A percentile compares a stretch with the other conserved stretches of the same genome.
Evolutionary conservation across 2,888 invertebrate species (phyloP).

Genomic region (Chymomyza amoena): DNA sequence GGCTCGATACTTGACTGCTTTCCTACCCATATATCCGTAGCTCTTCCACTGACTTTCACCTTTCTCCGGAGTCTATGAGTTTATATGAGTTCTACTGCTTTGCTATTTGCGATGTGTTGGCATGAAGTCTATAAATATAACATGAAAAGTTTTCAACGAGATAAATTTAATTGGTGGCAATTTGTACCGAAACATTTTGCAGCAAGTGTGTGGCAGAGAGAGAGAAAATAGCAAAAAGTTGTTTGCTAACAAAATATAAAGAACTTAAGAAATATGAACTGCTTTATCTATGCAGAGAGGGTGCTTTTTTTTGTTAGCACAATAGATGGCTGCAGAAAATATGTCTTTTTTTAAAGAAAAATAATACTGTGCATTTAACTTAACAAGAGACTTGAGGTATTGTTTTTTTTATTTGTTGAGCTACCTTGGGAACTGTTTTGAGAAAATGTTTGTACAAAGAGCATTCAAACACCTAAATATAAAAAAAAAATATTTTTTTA

Average conservation of each 20-base stretch:
- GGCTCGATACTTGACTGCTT: background rate
- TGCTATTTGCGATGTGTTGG: constrained; percentile 13
- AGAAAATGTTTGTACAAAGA: too few relatives aligned
- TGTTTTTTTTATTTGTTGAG: too few relatives aligned
- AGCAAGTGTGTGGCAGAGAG: constrained; percentile 19
- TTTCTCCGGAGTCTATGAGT: background rate
- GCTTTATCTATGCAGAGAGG: constrained; percentile 8
- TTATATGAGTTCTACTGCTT: constrained; percentile 17
- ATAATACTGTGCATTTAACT: too few relatives aligned
- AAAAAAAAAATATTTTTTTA: too few relatives aligned
- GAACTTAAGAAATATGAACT: constrained; percentile 62
- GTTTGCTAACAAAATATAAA: background rate
- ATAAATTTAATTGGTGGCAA: constrained; percentile 76
- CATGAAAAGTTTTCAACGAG: constrained; percentile 74
- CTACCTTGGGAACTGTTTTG: too few relatives aligned
- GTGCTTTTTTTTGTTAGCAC: background rate
- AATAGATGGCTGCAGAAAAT: background rate
- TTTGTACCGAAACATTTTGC: constrained; percentile 66
- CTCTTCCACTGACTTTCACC: too few relatives aligned
- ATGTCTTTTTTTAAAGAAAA: background rate
- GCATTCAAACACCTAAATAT: too few relatives aligned
- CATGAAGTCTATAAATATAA: constrained; percentile 68
- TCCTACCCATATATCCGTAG: background rate
- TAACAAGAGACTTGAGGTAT: too few relatives aligned
- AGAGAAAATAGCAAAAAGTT: constrained; percentile 6